A percentile compares a stretch with the other conserved stretches of the same genome.
phyloP scores from a whole-genome alignment of 2,797 vertebrate genomes.

The Heterohyrax brucei region DNA sequence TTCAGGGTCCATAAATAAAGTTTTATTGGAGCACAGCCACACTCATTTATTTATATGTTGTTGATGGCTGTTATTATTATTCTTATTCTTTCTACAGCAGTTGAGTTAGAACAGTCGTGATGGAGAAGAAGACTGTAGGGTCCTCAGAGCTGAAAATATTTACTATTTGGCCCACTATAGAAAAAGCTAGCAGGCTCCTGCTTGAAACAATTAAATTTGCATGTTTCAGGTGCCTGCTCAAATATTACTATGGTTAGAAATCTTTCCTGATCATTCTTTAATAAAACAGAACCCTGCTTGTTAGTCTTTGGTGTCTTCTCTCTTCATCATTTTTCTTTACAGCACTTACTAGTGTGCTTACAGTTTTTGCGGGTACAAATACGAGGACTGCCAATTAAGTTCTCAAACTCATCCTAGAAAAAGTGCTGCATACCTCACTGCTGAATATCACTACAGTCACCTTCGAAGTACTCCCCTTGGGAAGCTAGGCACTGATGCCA shows the following conservation, averaged over 20 bases:
- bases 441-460: too few species aligned
- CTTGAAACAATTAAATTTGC: neutral
- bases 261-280: neutral
- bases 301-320: neutral
- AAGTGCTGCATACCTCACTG: too few species aligned
- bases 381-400: too few species aligned
- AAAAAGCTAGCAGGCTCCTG: neutral
- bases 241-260: neutral
- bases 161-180: neutral
- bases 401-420: too few species aligned
- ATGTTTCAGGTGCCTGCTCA: neutral
- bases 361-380: neutral
- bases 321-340: neutral
- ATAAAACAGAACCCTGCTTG: accelerated
- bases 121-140: neutral
- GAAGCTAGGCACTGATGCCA: too few species aligned
- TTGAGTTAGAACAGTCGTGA: neutral
- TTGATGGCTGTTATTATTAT: neutral
- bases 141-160: neutral
- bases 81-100: neutral
- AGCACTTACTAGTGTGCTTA: neutral
- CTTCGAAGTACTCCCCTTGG: too few species aligned
- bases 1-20: neutral
- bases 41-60: neutral
- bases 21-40: neutral